These are phyloP conservation scores for Archips xylosteana DNA, from an alignment of 2,888 invertebrate species.

Conservation along the genomic window DNA sequence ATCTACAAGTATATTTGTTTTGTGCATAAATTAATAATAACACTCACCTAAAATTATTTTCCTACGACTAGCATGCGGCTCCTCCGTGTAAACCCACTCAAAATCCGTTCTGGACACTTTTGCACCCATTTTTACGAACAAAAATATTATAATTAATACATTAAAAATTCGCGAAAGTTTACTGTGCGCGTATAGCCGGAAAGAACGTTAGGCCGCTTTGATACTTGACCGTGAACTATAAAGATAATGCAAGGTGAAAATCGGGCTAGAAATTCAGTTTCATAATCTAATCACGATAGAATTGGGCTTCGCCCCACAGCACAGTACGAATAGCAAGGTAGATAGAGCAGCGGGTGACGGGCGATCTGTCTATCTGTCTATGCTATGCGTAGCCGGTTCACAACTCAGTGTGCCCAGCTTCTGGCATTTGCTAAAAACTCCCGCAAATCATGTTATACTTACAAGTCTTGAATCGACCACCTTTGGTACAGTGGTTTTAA, in stretches of 20 bases:
- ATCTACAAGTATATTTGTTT: not conserved
- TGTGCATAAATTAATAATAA: conserved; percentile 19
- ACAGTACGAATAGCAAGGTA: not conserved
- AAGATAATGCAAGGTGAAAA: conserved; percentile 19
- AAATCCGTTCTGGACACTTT: conserved; percentile 97
- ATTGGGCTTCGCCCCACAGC: not conserved
- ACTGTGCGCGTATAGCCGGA: not conserved
- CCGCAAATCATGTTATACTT: not conserved
- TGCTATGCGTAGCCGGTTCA: not conserved
- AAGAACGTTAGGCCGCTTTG: conserved; percentile 1
- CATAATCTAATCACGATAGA: conserved; percentile 23
- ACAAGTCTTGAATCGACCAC: not conserved
- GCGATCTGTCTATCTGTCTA: too few species aligned
- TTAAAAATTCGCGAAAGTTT: conserved; percentile 12
- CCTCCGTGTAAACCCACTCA: conserved; percentile 98
- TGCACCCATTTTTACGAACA: conserved; percentile 91
- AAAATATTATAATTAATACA: conserved; percentile 4
- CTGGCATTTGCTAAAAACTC: not conserved
- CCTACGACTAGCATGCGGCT: conserved; percentile 97
- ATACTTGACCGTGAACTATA: conserved; percentile 25
- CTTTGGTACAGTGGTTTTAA: too few species aligned
- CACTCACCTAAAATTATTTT: conserved; percentile 95
- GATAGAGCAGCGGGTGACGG: too few species aligned
- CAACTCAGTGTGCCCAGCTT: conserved; percentile 11
- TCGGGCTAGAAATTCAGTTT: conserved; percentile 4